Evolutionary conservation across 2,113 vertebrate species (phyloP).

Genomic region (Phaetusa simplex): DNA sequence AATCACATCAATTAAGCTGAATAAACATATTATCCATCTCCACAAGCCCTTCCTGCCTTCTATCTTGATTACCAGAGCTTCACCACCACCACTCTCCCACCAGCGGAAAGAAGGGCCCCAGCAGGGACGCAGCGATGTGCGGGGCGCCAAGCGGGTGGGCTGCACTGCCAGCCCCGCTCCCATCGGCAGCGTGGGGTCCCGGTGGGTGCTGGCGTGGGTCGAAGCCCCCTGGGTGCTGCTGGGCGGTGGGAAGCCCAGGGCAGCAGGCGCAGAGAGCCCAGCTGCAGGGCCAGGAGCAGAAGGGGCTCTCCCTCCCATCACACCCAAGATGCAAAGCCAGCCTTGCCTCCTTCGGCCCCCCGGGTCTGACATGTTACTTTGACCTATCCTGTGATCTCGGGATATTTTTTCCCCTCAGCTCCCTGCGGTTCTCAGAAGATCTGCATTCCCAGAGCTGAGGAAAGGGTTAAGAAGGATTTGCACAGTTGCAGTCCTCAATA

Average conservation of each 20-base stretch:
- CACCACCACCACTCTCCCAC: neutral
- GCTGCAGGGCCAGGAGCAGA: neutral
- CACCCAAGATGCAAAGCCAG: neutral
- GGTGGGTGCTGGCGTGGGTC: rapidly evolving
- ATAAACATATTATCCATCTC: neutral
- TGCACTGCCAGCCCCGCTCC: neutral
- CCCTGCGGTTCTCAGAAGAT: neutral
- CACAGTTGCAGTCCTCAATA: neutral
- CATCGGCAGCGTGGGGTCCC: rapidly evolving
- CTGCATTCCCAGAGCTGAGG: neutral
- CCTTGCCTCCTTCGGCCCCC: neutral
- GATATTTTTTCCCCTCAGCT: neutral
- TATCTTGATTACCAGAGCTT: neutral
- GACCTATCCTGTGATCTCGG: rapidly evolving
- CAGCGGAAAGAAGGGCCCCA: neutral
- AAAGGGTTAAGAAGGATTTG: neutral
- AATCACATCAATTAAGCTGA: neutral
- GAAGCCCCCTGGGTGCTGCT: neutral
- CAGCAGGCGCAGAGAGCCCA: neutral
- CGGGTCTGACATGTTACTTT: neutral
- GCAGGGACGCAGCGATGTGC: neutral
- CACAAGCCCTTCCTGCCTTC: neutral
- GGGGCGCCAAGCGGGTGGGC: rapidly evolving
- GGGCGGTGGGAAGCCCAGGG: neutral
- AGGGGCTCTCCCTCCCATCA: neutral